A percentile compares a stretch with the other conserved stretches of the same genome.
Evolutionary conservation across 2,888 invertebrate species (phyloP).

Genomic region (Papilio protenor): DNA sequence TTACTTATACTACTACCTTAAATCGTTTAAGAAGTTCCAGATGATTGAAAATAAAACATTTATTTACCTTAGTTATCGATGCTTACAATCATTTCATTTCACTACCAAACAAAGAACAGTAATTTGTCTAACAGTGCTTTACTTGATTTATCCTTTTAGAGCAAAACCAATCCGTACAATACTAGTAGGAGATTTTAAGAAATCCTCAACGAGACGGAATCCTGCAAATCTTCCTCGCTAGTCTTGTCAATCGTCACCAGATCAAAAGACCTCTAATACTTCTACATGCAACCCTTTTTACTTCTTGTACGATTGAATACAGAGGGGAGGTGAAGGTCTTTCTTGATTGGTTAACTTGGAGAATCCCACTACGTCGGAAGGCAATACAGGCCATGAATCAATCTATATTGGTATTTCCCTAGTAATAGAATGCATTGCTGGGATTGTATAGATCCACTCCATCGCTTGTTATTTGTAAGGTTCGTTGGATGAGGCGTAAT

Average conservation of each 20-base stretch:
- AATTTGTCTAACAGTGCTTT: slow-evolving; percentile 22
- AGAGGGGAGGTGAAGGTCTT: slow-evolving; percentile 15
- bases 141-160: slow-evolving; percentile 36
- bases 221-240: slow-evolving; percentile 39
- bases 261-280: slow-evolving; percentile 3
- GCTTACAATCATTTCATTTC: slow-evolving; percentile 12
- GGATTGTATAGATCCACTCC: slow-evolving; percentile 38
- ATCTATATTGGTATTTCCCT: slow-evolving; percentile 54
- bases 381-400: slow-evolving; percentile 82
- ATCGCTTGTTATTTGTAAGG: slow-evolving; percentile 38
- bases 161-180: slow-evolving; percentile 24
- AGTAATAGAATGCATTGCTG: slow-evolving; percentile 41
- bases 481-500: slow-evolving; percentile 38
- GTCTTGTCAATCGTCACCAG: slow-evolving; percentile 33
- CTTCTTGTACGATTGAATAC: neutral
- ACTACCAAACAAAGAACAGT: slow-evolving; percentile 20
- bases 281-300: neutral
- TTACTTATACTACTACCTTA: no score
- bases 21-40: no score
- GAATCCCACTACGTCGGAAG: slow-evolving; percentile 67
- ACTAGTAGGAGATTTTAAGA: slow-evolving; percentile 37
- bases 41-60: neutral
- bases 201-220: slow-evolving; percentile 39
- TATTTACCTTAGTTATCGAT: neutral
- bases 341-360: slow-evolving; percentile 19